Percentiles rank a stretch among this genome's conserved stretches.
phyloP scores from a whole-genome alignment of 2,888 invertebrate genomes.

The Acrobasis repandana region DNA sequence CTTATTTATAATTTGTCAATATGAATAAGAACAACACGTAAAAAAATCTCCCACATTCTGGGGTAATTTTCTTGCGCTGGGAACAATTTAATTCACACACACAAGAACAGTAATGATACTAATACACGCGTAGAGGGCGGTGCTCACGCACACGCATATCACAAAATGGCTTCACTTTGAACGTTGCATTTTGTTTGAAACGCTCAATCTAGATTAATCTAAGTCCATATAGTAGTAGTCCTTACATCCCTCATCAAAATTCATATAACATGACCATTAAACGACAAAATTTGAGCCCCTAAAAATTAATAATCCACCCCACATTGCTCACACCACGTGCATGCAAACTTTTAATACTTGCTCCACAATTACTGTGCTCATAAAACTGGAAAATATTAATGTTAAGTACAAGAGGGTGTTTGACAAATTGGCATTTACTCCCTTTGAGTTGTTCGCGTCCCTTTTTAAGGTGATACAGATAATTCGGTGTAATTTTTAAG shows the following conservation, averaged over 20 bases:
- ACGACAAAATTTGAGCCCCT: constrained; percentile 24
- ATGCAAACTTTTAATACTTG: constrained; percentile 69
- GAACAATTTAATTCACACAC: no score
- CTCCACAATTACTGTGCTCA: constrained; percentile 70
- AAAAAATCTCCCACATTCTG: no score
- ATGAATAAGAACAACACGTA: no score
- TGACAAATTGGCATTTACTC: constrained; percentile 60
- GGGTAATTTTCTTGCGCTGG: no score
- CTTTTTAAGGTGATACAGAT: constrained; percentile 17
- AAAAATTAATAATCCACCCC: constrained; percentile 43
- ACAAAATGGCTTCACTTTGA: no score
- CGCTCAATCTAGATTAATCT: no score
- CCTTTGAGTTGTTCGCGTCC: constrained; percentile 11
- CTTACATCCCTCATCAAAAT: constrained; percentile 10
- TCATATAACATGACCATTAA: constrained; percentile 30
- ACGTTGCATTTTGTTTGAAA: no score
- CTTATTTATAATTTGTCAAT: no score
- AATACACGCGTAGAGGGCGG: no score
- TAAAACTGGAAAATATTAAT: constrained; percentile 74
- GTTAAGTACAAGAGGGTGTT: constrained; percentile 55
- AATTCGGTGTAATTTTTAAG: constrained; percentile 2
- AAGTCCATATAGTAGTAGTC: no score
- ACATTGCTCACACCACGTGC: constrained; percentile 57
- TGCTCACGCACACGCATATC: no score
- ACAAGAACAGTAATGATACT: no score